Percentiles rank a stretch among this genome's conserved stretches.
Conservation (phyloP, 2,888 invertebrate species). For the Cheilosia pagana region DNA sequence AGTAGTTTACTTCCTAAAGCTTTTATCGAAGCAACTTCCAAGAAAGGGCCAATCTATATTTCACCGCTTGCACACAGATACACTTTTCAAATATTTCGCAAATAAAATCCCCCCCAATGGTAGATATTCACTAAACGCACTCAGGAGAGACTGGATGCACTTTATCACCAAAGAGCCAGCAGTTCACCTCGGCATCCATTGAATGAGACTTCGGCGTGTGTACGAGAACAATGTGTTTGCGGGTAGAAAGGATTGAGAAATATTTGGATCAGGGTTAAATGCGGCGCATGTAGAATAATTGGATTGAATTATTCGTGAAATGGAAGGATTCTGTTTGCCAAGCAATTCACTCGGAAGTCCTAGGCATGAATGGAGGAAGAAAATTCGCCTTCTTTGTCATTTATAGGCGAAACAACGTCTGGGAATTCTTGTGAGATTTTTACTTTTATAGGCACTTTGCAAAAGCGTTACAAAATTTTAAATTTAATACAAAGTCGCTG, state of each 20-base stretch:
- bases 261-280: constrained; percentile 65
- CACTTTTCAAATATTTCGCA: neutral
- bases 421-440: neutral
- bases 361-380: constrained; percentile 26
- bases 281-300: constrained; percentile 60
- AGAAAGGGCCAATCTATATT: neutral
- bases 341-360: constrained; percentile 48
- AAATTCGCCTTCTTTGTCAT: neutral
- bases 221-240: neutral
- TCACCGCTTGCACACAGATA: neutral
- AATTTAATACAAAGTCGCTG: neutral
- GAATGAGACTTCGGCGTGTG: neutral
- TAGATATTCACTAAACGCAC: neutral
- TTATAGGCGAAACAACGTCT: too few species aligned
- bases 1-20: neutral
- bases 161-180: constrained; percentile 8
- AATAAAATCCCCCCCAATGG: neutral
- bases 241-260: neutral
- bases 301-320: constrained; percentile 59
- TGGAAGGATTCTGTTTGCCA: constrained; percentile 32
- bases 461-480: neutral
- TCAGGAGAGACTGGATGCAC: neutral
- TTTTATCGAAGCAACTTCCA: neutral
- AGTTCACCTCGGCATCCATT: neutral
- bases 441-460: neutral